phyloP scores from a whole-genome alignment of 2,113 vertebrate genomes.

The Neotoma lepida region DNA sequence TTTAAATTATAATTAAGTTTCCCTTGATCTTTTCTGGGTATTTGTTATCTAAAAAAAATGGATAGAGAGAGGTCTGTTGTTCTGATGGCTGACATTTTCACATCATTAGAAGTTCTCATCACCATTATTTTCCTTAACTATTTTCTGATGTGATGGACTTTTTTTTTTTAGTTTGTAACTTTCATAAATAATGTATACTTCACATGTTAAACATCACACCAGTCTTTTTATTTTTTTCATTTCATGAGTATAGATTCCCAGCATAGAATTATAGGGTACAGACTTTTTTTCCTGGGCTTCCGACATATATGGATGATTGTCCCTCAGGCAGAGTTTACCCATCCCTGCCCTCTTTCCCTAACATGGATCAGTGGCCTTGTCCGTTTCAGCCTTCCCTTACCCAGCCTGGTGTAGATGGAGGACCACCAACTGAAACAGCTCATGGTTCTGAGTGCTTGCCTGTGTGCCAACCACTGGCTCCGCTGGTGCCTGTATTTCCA shows the following conservation, averaged over 20 bases:
- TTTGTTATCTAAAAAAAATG: constrained; percentile 17
- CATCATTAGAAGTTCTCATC: background rate
- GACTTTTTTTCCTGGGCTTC: background rate
- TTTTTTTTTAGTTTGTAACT: background rate
- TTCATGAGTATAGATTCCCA: background rate
- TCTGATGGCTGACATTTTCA: constrained; percentile 12
- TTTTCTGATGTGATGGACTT: background rate
- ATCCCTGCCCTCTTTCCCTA: background rate
- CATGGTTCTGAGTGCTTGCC: background rate
- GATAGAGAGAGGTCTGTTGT: background rate
- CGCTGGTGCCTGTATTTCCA: background rate
- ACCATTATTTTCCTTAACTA: background rate
- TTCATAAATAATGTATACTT: background rate
- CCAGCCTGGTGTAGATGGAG: background rate
- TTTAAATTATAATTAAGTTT: constrained; percentile 27
- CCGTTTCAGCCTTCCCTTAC: background rate
- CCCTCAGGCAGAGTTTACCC: background rate
- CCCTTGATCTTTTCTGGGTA: background rate
- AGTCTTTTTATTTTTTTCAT: background rate
- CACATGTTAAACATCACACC: too few relatives aligned
- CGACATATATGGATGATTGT: background rate
- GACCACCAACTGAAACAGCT: background rate
- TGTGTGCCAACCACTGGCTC: background rate
- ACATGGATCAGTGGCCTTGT: background rate
- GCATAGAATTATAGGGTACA: background rate